Conservation (phyloP, 2,113 vertebrate genomes). For the Crotalus horridus region DNA sequence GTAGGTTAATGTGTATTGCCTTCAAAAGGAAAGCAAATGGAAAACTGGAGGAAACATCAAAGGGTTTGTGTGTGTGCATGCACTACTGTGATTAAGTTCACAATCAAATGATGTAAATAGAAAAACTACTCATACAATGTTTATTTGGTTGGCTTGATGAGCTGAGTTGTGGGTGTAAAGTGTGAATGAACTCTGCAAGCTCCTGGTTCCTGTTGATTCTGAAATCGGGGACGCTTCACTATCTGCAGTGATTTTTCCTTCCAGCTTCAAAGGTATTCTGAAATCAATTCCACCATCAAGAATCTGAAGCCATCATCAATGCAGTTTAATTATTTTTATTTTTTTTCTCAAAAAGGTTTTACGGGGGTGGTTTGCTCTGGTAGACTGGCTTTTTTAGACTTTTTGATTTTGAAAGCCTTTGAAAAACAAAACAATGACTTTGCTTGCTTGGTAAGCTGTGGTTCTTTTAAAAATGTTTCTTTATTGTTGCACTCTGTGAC, state of each 20-base stretch:
- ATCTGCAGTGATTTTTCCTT: not conserved
- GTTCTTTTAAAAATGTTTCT: not conserved
- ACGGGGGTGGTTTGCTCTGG: not conserved
- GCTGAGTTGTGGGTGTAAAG: not conserved
- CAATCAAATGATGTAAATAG: not conserved
- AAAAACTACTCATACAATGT: not conserved
- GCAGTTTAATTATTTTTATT: not conserved
- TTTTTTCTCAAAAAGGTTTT: not conserved
- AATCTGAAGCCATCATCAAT: not conserved
- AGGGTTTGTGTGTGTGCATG: not conserved
- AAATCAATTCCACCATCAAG: not conserved
- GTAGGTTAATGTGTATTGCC: not conserved
- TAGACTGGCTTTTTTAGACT: not conserved
- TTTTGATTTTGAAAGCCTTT: not conserved
- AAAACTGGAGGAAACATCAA: not conserved
- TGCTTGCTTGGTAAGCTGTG: not conserved
- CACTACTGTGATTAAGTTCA: not conserved
- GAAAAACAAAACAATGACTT: not conserved
- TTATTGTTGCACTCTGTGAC: not conserved
- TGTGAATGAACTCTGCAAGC: not conserved
- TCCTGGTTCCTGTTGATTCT: not conserved
- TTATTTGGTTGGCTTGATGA: not conserved
- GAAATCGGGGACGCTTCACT: not conserved
- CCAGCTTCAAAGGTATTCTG: not conserved
- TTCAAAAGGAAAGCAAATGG: not conserved